Evolutionary conservation across 2,113 vertebrate genomes (phyloP), one percentile per base, ranked within the genome.

Genomic region (Tragulus kanchil): DNA sequence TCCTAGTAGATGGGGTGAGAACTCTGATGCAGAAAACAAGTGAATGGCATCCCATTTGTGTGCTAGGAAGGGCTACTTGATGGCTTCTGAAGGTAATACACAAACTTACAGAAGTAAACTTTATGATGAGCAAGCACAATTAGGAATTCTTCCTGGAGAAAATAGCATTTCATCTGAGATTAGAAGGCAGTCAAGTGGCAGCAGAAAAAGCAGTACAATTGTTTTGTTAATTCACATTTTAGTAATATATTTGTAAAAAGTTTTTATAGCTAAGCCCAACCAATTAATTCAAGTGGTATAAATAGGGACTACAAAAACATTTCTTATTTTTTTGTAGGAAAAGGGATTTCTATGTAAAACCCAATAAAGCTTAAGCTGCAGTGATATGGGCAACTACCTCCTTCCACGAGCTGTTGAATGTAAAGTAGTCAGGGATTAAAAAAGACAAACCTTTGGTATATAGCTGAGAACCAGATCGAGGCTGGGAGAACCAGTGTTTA

Each of bases 181-280:
- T 75, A 90, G 26, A 84, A 83, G 16, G 21, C 71, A 75, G 15
- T 82, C 26, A 79, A 31, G 12, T 79, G 11, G 79, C 95, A 87
- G 69, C 14, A 77, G 3, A 26, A 75, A 81, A 79, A 84, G 14
- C 6, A 79, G 3, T 58, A 52, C 8, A 6, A 19, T 67, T 85
- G 15, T 45, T 89, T 82, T 67, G 50, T 95, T 79, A 16, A 50
- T 95, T 73, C 36, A 87, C 11, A 17, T 64, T 79, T 96, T 86
- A 93, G 31, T 86, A 62, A 54, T 62, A 5, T 48, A 69, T 79
- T 73, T 25, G 42, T 36, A 69, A 78, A 87, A 71, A 26, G 5
- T 50, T 82, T 93, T 31, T 94, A 16, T 92, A 89, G 13, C 25
- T 90, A 65, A 65, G 1, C 82, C 82, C 48, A 93, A 45, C 4